Conservation (phyloP, 2,113 vertebrate species). For the Tylochromis polylepis region DNA sequence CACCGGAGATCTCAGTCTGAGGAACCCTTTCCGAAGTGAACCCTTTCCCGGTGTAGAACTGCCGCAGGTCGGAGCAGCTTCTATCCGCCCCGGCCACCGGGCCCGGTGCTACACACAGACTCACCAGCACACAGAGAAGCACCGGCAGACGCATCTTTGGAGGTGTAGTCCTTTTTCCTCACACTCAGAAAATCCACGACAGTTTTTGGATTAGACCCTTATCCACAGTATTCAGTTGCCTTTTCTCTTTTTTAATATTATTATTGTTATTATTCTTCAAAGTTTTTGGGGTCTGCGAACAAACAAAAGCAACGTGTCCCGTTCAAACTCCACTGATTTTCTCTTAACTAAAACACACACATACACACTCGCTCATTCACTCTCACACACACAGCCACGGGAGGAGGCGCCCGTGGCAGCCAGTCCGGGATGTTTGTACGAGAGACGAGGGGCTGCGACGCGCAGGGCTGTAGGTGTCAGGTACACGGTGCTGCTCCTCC, state of each 20-base stretch:
- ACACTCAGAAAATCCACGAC: not conserved
- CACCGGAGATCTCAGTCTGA: constrained; percentile 91
- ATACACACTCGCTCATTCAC: not conserved
- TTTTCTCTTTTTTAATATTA: not conserved
- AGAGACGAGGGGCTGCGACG: constrained; percentile 22
- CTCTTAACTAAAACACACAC: not conserved
- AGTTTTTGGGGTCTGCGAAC: not conserved
- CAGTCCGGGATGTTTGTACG: not conserved
- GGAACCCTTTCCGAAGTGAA: constrained; percentile 87
- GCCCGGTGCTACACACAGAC: constrained; percentile 64
- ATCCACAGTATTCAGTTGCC: not conserved
- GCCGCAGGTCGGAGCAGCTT: constrained; percentile 88
- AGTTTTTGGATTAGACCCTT: not conserved
- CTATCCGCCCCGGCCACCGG: constrained; percentile 78
- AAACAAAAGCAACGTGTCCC: not conserved
- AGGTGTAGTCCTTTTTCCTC: not conserved
- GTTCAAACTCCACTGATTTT: constrained; percentile 21
- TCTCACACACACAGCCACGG: not conserved
- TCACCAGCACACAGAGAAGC: constrained; percentile 68
- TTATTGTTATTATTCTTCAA: not conserved
- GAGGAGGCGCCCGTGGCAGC: not conserved
- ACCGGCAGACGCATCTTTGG: constrained; percentile 74
- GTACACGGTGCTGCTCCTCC: constrained; percentile 31
- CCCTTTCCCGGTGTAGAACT: constrained; percentile 91
- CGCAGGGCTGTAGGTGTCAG: constrained; percentile 48